phyloP scores from a whole-genome alignment of 2,888 invertebrate species.

The Pachliopta kotzebuea region DNA sequence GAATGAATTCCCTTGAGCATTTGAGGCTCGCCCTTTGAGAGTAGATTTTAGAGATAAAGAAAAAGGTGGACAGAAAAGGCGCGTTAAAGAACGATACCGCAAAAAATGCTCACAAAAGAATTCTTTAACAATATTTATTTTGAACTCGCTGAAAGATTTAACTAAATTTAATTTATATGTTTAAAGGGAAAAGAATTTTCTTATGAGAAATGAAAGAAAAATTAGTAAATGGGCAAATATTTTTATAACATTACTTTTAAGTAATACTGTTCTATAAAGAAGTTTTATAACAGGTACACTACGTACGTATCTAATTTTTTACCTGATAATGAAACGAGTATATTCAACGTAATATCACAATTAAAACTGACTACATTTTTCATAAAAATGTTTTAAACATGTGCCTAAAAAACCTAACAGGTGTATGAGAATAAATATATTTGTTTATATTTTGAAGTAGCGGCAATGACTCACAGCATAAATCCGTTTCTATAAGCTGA shows the following conservation, averaged over 20 bases:
- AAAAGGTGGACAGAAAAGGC: constrained; percentile 52
- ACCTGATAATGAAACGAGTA: too few species aligned
- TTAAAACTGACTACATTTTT: too few species aligned
- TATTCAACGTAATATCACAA: too few species aligned
- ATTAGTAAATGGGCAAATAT: neutral
- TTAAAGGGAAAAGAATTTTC: constrained; percentile 7
- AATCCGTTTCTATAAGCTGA: constrained; percentile 40
- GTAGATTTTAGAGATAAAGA: constrained; percentile 64
- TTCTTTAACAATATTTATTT: constrained; percentile 53
- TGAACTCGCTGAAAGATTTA: constrained; percentile 30
- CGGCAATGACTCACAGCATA: constrained; percentile 39
- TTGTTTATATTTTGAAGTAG: constrained; percentile 35
- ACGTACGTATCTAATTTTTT: too few species aligned
- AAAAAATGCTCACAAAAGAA: constrained; percentile 59
- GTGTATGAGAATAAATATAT: neutral
- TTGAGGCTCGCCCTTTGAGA: constrained; percentile 63
- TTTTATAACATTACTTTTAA: too few species aligned
- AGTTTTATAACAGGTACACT: too few species aligned
- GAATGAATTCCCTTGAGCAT: constrained; percentile 66
- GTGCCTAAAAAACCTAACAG: neutral
- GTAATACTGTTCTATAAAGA: too few species aligned
- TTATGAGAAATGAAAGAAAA: neutral
- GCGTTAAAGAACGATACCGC: constrained; percentile 51
- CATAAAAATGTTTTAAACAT: neutral
- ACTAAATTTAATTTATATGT: constrained; percentile 27